Evolutionary conservation across 2,113 vertebrate species (phyloP).

Genomic region (Erpornis zantholeuca): DNA sequence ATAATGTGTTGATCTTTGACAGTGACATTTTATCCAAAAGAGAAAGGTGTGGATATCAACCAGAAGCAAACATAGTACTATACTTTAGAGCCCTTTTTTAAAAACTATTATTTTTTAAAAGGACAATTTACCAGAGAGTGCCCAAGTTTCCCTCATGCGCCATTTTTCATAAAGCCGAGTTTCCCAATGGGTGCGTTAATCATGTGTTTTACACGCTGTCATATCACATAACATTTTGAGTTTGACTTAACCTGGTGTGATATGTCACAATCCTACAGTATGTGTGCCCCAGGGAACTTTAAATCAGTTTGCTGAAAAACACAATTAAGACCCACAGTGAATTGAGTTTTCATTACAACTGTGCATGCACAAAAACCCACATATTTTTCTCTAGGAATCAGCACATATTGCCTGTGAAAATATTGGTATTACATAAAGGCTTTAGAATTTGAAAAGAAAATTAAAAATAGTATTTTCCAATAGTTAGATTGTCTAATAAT

Average conservation of each 20-base stretch:
- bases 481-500: not conserved
- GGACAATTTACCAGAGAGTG: not conserved
- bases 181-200: slow-evolving; percentile 62
- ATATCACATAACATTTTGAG: slow-evolving; percentile 69
- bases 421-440: not conserved
- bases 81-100: not conserved
- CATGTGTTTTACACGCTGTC: slow-evolving; percentile 71
- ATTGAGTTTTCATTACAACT: slow-evolving; percentile 20
- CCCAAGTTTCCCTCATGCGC: not conserved
- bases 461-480: not conserved
- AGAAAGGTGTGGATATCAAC: not conserved
- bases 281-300: slow-evolving; percentile 66
- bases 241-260: slow-evolving; percentile 74
- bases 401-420: not conserved
- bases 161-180: slow-evolving; percentile 33
- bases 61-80: not conserved
- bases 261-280: slow-evolving; percentile 65
- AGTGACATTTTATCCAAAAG: not conserved
- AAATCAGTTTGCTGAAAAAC: slow-evolving; percentile 69
- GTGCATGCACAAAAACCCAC: not conserved
- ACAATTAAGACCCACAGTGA: slow-evolving; percentile 61
- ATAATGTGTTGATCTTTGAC: not conserved
- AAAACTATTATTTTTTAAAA: not conserved
- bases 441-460: not conserved
- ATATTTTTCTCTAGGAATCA: not conserved